A percentile compares a stretch with the other conserved stretches of the same genome.
Evolutionary conservation across 1,140 invertebrate genomes (phyloP).

Genomic region (Mamestra configurata): DNA sequence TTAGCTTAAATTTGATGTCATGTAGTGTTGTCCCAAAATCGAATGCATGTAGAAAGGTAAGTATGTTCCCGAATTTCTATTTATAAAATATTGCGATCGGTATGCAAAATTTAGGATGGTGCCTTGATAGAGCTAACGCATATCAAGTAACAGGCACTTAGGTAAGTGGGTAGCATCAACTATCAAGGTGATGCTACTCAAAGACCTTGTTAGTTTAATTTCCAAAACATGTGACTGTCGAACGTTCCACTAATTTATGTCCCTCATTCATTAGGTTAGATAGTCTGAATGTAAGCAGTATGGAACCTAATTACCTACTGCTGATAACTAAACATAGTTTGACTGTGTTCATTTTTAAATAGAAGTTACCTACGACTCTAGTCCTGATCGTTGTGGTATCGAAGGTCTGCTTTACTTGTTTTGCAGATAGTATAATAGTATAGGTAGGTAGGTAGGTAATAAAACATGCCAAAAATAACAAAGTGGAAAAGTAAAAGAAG

Average conservation of each 20-base stretch:
- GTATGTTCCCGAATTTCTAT: no score
- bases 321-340: not conserved
- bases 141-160: no score
- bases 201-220: slow-evolving; percentile 6
- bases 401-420: not conserved
- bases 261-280: slow-evolving; percentile 41
- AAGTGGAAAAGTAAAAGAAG: not conserved
- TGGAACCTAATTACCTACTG: not conserved
- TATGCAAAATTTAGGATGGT: no score
- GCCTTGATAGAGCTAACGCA: no score
- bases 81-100: no score
- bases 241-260: slow-evolving; percentile 17
- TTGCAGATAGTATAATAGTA: not conserved
- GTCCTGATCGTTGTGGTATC: not conserved
- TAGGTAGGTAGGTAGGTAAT: no score
- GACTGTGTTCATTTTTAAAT: no score
- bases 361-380: not conserved
- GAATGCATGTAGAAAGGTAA: no score
- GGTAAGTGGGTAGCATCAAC: not conserved
- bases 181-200: not conserved
- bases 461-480: not conserved
- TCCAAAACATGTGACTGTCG: not conserved
- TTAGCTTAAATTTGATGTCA: no score
- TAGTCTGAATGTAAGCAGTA: slow-evolving; percentile 3
- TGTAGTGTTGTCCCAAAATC: no score